Percentiles rank a stretch among this genome's conserved stretches.
Conservation (phyloP, 2,888 invertebrate species). For the Notodonta ziczac region DNA sequence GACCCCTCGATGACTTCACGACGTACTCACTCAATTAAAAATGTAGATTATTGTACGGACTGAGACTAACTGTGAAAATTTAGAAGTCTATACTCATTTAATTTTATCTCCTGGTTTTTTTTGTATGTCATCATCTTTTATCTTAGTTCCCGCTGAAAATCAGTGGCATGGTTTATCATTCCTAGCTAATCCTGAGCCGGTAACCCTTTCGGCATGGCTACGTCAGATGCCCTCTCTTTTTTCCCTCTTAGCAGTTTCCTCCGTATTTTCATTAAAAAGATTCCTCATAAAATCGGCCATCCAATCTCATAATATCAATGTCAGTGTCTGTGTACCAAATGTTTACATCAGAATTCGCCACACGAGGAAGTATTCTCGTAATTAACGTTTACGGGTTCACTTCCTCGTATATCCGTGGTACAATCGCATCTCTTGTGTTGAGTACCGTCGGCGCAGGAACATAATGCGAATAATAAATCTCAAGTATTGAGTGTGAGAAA, state of each 20-base stretch:
- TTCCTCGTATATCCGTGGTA: conserved; percentile 51
- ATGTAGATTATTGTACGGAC: conserved; percentile 28
- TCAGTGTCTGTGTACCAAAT: conserved; percentile 14
- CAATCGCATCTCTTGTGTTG: conserved; percentile 48
- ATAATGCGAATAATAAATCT: conserved; percentile 68
- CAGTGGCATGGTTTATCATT: too few species aligned
- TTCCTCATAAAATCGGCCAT: conserved; percentile 3
- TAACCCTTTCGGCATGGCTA: too few species aligned
- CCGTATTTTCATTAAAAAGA: conserved; percentile 8
- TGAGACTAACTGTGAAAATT: conserved; percentile 24
- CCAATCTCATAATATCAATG: conserved; percentile 24
- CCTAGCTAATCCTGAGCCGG: too few species aligned
- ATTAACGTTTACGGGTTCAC: conserved; percentile 34
- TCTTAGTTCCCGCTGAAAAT: too few species aligned
- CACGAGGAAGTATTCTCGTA: conserved; percentile 40
- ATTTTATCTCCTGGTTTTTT: too few species aligned
- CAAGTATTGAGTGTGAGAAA: conserved; percentile 70
- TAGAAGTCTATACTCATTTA: too few species aligned
- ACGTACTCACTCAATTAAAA: conserved; percentile 47
- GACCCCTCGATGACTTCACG: conserved; percentile 39
- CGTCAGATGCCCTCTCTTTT: too few species aligned
- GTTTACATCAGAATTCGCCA: conserved; percentile 12
- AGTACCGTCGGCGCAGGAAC: conserved; percentile 46
- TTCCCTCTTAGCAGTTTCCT: conserved; percentile 3
- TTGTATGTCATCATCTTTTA: too few species aligned